Conservation (phyloP, 1,140 invertebrate species). For the Trichonephila clavata region DNA sequence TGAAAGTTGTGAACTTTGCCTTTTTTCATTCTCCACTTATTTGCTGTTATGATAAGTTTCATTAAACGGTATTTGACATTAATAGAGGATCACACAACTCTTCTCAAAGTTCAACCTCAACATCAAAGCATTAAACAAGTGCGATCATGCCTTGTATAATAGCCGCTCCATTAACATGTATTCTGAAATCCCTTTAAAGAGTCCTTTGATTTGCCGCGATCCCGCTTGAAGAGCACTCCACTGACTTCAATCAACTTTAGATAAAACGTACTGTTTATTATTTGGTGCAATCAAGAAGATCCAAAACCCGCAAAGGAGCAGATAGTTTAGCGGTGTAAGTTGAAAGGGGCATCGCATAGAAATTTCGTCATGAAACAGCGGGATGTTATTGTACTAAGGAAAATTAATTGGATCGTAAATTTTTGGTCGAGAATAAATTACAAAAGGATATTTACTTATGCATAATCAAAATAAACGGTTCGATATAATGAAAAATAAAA, state of each 20-base stretch:
- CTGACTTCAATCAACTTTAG: background rate
- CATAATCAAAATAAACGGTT: too few species aligned
- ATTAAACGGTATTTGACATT: background rate
- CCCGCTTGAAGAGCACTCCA: background rate
- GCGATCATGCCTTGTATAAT: background rate
- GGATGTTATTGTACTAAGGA: background rate
- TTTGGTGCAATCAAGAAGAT: conserved; percentile 1
- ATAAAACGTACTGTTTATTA: conserved; percentile 6
- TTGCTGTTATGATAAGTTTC: background rate
- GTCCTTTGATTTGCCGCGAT: conserved; percentile 27
- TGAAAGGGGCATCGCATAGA: background rate
- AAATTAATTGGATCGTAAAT: background rate
- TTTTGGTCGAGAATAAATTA: too few species aligned
- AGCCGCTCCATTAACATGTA: background rate
- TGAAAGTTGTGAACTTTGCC: too few species aligned
- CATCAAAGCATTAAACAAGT: background rate
- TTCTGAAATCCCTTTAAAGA: background rate
- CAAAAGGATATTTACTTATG: too few species aligned
- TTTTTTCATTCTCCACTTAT: background rate
- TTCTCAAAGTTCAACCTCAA: background rate
- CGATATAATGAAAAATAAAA: too few species aligned
- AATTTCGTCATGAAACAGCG: background rate
- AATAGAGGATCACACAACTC: background rate
- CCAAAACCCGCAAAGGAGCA: background rate
- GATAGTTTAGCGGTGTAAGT: background rate